Conservation (phyloP, 2,888 invertebrate genomes). For the Polydesmus complanatus region DNA sequence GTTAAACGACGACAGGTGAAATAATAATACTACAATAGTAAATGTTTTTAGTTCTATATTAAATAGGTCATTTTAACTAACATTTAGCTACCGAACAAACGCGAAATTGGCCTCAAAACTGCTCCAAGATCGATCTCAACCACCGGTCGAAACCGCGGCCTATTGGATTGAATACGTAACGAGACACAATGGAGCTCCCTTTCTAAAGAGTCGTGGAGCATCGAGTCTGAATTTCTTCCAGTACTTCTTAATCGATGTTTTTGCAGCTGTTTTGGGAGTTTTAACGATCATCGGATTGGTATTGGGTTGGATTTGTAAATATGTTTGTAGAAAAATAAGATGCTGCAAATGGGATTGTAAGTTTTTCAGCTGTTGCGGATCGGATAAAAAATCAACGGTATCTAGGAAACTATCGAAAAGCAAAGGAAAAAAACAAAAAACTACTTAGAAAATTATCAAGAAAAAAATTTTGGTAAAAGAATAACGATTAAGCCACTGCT, state of each 20-base stretch:
- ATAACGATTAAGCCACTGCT: too few relatives aligned
- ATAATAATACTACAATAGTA: background rate
- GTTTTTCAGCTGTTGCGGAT: too few relatives aligned
- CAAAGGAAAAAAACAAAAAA: too few relatives aligned
- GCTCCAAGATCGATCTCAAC: background rate
- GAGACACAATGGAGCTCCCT: background rate
- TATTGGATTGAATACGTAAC: background rate
- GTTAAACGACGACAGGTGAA: background rate
- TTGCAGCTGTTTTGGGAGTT: background rate
- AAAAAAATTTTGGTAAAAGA: too few relatives aligned
- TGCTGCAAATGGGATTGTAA: too few relatives aligned
- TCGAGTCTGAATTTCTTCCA: background rate
- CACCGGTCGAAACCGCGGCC: background rate
- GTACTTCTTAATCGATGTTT: background rate
- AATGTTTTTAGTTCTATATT: background rate
- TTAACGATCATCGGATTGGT: background rate
- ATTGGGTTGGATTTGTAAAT: background rate
- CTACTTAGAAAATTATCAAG: too few relatives aligned
- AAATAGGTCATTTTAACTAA: background rate
- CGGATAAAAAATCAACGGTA: too few relatives aligned
- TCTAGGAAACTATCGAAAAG: too few relatives aligned
- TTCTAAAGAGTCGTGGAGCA: background rate
- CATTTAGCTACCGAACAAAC: background rate
- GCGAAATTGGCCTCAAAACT: background rate
- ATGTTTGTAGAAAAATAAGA: background rate